phyloP scores from a whole-genome alignment of 2,888 invertebrate species.

The Polyommatus iphigenia region DNA sequence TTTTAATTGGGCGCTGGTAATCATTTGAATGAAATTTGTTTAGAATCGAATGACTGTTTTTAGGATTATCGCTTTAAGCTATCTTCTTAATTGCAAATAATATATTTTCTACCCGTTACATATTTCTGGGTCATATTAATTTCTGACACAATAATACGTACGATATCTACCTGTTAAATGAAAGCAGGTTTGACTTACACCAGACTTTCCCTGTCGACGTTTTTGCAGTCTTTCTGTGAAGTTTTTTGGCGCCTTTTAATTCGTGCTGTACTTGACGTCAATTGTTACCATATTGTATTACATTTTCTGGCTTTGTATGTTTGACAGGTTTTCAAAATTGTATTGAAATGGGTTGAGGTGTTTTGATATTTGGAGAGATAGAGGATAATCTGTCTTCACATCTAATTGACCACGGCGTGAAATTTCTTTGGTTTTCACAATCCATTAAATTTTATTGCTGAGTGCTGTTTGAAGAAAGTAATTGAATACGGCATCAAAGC shows the following conservation, averaged over 20 bases:
- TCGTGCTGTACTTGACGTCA: constrained; percentile 12
- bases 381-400: background rate
- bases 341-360: constrained; percentile 22
- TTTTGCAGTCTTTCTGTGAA: background rate
- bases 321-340: constrained; percentile 24
- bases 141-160: background rate
- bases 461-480: background rate
- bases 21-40: background rate
- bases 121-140: background rate
- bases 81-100: background rate
- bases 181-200: background rate
- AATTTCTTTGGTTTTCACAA: background rate
- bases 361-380: constrained; percentile 15
- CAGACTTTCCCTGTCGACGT: background rate
- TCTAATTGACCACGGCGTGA: constrained; percentile 7
- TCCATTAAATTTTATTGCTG: background rate
- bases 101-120: background rate
- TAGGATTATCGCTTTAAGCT: background rate
- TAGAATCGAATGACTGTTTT: background rate
- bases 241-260: background rate
- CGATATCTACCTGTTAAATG: background rate
- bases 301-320: constrained; percentile 17
- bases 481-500: background rate
- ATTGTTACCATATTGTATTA: constrained; percentile 24
- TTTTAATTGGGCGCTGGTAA: background rate